phyloP scores from a whole-genome alignment of 2,888 invertebrate genomes.

The Sarcophaga caerulescens region DNA sequence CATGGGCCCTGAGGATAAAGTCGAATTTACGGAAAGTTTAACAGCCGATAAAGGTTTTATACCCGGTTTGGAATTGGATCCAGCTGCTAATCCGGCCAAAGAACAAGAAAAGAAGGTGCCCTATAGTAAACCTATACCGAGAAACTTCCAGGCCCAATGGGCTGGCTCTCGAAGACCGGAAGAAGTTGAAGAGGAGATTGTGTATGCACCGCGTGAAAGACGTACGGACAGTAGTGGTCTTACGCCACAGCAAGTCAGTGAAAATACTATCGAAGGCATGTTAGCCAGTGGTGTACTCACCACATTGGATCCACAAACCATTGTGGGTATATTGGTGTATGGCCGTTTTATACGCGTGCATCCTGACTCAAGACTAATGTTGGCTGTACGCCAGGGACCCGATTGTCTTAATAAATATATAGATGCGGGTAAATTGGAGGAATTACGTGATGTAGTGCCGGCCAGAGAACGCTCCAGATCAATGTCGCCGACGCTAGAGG shows the following conservation, averaged over 20 bases:
- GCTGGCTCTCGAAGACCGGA: conserved; percentile 87
- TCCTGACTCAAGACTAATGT: conserved; percentile 89
- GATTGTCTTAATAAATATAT: conserved; percentile 89
- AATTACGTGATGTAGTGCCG: conserved; percentile 89
- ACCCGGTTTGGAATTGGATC: conserved; percentile 93
- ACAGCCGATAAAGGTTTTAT: conserved; percentile 85
- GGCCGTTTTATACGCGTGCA: conserved; percentile 90
- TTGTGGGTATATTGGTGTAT: conserved; percentile 91
- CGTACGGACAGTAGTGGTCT: conserved; percentile 83
- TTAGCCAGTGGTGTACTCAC: conserved; percentile 86
- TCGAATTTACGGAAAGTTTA: conserved; percentile 87
- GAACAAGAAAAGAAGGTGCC: conserved; percentile 93
- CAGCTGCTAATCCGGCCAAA: conserved; percentile 84
- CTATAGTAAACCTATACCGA: conserved; percentile 97
- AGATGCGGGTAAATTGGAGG: conserved; percentile 90
- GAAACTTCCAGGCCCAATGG: conserved; percentile 99
- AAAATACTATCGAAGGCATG: conserved; percentile 86
- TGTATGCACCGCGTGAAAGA: conserved; percentile 80
- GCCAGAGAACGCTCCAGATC: conserved; percentile 83
- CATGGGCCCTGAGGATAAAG: conserved; percentile 98
- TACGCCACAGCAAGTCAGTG: conserved; percentile 86
- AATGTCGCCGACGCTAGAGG: conserved; percentile 75
- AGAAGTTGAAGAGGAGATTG: conserved; percentile 78
- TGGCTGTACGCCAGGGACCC: conserved; percentile 89
- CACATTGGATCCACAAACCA: conserved; percentile 89